phyloP scores from a whole-genome alignment of 2,888 invertebrate genomes.

The Lypha dubia region DNA sequence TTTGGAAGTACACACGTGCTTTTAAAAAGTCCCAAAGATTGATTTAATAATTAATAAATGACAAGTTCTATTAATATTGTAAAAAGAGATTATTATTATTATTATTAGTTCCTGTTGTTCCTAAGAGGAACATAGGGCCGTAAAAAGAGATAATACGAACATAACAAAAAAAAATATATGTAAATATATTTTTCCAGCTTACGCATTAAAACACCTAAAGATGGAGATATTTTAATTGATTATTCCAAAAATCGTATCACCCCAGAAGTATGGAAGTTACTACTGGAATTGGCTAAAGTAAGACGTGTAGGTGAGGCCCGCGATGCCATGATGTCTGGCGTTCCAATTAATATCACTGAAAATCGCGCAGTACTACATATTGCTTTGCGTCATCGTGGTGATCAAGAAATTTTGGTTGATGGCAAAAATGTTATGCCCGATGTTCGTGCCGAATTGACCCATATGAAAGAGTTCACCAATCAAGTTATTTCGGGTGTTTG shows the following conservation, averaged over 20 bases:
- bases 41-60: too few relatives aligned
- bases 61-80: too few relatives aligned
- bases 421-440: slow-evolving; percentile 96
- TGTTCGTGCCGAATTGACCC: slow-evolving; percentile 94
- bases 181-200: slow-evolving; percentile 84
- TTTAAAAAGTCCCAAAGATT: too few relatives aligned
- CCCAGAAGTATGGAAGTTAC: slow-evolving; percentile 88
- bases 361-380: slow-evolving; percentile 97
- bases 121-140: too few relatives aligned
- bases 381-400: slow-evolving; percentile 92
- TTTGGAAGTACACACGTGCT: too few relatives aligned
- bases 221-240: slow-evolving; percentile 96
- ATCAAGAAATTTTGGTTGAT: slow-evolving; percentile 89
- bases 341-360: slow-evolving; percentile 99
- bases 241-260: slow-evolving; percentile 98
- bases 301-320: slow-evolving; percentile 93
- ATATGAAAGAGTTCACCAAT: slow-evolving; percentile 97
- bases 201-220: slow-evolving; percentile 89
- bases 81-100: too few relatives aligned
- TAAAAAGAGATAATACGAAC: too few relatives aligned
- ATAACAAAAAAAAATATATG: too few relatives aligned
- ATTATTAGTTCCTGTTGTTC: too few relatives aligned
- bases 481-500: slow-evolving; percentile 89
- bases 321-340: slow-evolving; percentile 96
- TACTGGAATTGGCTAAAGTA: slow-evolving; percentile 92